Evolutionary conservation across 2,797 vertebrate species (phyloP).

Genomic region (Falco concolor): DNA sequence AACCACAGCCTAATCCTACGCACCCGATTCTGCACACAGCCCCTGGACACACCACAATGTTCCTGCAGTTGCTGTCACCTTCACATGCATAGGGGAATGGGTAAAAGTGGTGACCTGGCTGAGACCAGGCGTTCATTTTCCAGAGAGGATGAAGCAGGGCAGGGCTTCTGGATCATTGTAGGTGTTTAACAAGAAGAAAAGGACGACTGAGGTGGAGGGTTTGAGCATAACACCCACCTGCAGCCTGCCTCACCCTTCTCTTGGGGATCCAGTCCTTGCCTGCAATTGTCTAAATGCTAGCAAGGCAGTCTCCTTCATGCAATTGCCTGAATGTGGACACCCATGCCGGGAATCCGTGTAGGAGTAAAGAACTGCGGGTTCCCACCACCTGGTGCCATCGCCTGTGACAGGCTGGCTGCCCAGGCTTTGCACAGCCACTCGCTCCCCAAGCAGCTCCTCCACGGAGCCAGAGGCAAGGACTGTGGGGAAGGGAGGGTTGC

Average conservation of each 20-base stretch:
- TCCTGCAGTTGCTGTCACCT: neutral
- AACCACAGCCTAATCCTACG: neutral
- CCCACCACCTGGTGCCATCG: rapidly evolving
- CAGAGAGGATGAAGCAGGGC: neutral
- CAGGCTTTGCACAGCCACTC: neutral
- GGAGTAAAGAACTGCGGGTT: neutral
- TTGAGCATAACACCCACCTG: neutral
- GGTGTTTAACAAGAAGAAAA: neutral
- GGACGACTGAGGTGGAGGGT: neutral
- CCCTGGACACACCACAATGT: rapidly evolving
- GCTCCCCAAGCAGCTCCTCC: neutral
- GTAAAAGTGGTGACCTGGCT: neutral
- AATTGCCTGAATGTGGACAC: no score
- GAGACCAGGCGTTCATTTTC: neutral
- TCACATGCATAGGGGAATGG: rapidly evolving
- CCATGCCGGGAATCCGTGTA: neutral
- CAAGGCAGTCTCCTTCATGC: neutral
- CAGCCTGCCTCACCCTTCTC: neutral
- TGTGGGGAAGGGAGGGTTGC: neutral
- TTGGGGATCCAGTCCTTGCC: neutral
- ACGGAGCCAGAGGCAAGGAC: neutral
- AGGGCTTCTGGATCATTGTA: neutral
- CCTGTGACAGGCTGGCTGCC: neutral
- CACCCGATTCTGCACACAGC: neutral
- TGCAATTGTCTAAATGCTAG: neutral